Evolutionary conservation across 2,888 invertebrate genomes (phyloP).

Genomic region (Synergus laeviventris): DNA sequence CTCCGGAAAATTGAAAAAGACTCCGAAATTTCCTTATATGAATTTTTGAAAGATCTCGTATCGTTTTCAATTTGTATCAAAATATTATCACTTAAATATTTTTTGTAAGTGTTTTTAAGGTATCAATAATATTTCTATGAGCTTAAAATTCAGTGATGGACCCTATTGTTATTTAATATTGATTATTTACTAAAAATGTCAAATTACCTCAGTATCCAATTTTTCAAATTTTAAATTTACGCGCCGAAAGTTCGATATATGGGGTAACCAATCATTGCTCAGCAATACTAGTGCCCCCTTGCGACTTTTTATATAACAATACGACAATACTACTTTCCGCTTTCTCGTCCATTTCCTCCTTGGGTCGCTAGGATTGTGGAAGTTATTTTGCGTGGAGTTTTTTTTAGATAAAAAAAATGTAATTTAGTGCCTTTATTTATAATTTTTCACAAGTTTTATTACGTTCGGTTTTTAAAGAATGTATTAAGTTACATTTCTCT

Average conservation of each 20-base stretch:
- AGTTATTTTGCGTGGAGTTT: neutral
- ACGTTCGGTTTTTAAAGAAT: neutral
- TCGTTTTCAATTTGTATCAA: too few species aligned
- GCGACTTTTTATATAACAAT: neutral
- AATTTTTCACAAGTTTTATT: neutral
- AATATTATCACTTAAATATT: too few species aligned
- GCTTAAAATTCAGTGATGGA: too few species aligned
- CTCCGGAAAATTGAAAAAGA: neutral
- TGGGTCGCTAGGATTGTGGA: neutral
- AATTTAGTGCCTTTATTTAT: neutral
- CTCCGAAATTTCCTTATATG: neutral
- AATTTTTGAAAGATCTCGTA: too few species aligned
- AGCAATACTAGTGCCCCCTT: neutral
- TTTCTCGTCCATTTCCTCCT: slow-evolving; percentile 3
- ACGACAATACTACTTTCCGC: neutral
- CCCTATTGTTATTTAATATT: too few species aligned
- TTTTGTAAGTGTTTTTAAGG: too few species aligned
- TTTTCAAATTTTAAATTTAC: neutral
- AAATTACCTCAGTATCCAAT: neutral
- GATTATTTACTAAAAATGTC: too few species aligned
- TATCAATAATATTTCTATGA: too few species aligned
- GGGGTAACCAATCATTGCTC: neutral
- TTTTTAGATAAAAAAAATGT: neutral
- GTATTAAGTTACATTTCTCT: neutral
- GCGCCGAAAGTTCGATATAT: neutral